Conservation (phyloP, 2,113 vertebrate genomes). For the Zingel zingel region DNA sequence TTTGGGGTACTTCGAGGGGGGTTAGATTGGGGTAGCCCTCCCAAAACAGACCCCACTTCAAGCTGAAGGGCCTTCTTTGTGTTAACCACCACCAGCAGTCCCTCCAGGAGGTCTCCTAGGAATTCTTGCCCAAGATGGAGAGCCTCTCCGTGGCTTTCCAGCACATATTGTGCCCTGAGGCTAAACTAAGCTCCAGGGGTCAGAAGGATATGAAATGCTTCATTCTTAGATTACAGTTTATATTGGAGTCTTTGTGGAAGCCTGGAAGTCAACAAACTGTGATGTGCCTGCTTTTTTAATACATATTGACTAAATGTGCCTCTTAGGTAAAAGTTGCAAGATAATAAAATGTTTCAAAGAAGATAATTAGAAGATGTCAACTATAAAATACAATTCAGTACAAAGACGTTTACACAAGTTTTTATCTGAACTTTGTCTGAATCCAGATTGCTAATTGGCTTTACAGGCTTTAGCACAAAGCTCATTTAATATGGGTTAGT, state of each 20-base stretch:
- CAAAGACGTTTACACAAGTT: background rate
- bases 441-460: background rate
- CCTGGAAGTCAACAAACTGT: conserved; percentile 17
- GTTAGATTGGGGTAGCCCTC: conserved; percentile 39
- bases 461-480: conserved; percentile 22
- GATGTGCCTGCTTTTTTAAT: conserved; percentile 18
- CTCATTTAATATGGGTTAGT: conserved; percentile 8
- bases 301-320: conserved; percentile 18
- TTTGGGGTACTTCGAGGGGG: conserved; percentile 45
- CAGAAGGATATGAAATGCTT: conserved; percentile 53
- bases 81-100: conserved; percentile 64
- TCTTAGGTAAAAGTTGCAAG: conserved; percentile 3
- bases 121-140: conserved; percentile 67
- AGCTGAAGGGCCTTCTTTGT: conserved; percentile 82
- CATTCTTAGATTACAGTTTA: conserved; percentile 57
- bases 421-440: conserved; percentile 16
- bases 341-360: background rate
- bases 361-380: background rate
- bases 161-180: conserved; percentile 52
- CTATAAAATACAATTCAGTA: background rate
- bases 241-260: conserved; percentile 30
- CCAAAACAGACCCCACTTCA: conserved; percentile 74
- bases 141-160: conserved; percentile 53
- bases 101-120: conserved; percentile 74
- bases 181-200: conserved; percentile 49